A percentile compares a stretch with the other conserved stretches of the same genome.
Evolutionary conservation across 2,113 vertebrate genomes (phyloP).

Genomic region (Lonchura striata): DNA sequence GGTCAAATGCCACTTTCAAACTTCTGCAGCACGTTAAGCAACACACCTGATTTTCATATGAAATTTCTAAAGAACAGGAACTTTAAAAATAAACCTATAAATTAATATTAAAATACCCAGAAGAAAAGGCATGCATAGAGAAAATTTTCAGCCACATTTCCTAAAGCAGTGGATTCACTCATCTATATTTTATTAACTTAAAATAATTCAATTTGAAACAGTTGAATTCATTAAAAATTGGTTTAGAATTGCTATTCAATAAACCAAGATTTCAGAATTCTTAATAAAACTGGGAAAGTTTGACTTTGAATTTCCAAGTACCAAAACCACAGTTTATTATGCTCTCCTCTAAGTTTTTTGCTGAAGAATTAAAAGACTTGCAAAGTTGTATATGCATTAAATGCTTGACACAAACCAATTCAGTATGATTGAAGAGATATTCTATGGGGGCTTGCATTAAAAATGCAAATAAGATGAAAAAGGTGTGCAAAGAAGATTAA

Average conservation of each 20-base stretch:
- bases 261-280: neutral
- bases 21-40: neutral
- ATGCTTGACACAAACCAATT: neutral
- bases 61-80: neutral
- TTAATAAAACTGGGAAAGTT: neutral
- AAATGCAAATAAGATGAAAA: constrained; percentile 39
- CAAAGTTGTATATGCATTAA: neutral
- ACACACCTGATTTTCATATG: neutral
- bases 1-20: neutral
- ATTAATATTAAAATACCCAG: neutral
- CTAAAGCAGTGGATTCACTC: neutral
- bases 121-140: neutral
- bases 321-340: neutral
- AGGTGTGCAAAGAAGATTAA: neutral
- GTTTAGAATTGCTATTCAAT: neutral
- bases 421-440: constrained; percentile 12
- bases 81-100: neutral
- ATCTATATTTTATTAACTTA: neutral
- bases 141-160: neutral
- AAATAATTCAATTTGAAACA: neutral
- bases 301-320: neutral
- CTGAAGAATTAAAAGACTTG: neutral
- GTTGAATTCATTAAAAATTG: neutral
- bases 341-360: neutral
- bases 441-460: neutral